phyloP scores from a whole-genome alignment of 2,113 vertebrate species.

The Nibea coibor region DNA sequence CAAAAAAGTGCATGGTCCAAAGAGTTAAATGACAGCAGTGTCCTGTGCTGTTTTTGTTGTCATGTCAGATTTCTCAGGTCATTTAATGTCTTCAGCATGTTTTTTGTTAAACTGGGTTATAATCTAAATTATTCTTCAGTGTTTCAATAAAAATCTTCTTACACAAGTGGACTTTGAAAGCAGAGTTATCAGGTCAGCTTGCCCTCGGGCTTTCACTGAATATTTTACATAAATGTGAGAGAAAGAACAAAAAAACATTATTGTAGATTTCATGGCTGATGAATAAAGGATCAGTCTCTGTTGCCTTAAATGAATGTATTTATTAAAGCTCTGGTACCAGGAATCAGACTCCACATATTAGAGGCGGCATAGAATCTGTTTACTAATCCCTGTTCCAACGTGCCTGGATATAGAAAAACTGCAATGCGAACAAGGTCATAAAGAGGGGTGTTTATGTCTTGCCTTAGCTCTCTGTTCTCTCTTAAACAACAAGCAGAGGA shows the following conservation, averaged over 20 bases:
- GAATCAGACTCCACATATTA: background rate
- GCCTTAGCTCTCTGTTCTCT: background rate
- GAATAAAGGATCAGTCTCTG: background rate
- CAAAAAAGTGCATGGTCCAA: background rate
- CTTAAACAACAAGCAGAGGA: background rate
- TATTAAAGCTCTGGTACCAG: background rate
- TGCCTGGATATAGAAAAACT: constrained; percentile 6
- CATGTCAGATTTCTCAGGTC: background rate
- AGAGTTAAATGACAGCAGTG: background rate
- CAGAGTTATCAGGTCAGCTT: constrained; percentile 24
- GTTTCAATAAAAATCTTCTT: background rate
- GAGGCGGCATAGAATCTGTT: background rate
- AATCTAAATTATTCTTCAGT: constrained; percentile 10
- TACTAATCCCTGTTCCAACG: background rate
- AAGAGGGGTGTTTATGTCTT: background rate
- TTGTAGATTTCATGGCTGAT: constrained; percentile 3
- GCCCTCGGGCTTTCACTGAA: background rate
- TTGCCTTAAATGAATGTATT: constrained; percentile 1
- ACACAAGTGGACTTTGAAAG: background rate
- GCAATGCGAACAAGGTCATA: background rate
- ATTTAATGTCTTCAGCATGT: background rate
- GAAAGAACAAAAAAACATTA: background rate
- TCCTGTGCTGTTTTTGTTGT: background rate
- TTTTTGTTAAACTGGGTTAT: background rate
- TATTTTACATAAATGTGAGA: background rate